Conservation (phyloP, 2,888 invertebrate genomes). For the Acronicta alni region DNA sequence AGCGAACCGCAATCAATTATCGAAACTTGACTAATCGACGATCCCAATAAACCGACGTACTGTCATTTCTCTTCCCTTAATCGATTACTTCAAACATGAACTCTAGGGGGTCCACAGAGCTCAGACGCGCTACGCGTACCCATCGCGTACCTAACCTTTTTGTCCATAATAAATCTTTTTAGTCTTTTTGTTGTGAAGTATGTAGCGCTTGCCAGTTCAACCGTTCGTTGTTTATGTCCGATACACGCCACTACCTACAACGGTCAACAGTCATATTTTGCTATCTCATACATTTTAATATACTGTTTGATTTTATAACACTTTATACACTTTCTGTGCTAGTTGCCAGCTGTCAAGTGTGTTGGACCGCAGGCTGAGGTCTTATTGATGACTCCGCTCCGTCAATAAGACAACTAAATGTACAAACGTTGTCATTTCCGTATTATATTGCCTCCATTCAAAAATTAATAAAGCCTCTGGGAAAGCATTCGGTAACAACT, state of each 20-base stretch:
- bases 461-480: constrained; percentile 67
- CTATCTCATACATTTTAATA: constrained; percentile 62
- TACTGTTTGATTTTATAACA: constrained; percentile 58
- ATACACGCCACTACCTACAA: constrained; percentile 53
- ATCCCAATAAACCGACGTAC: constrained; percentile 83
- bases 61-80: constrained; percentile 89
- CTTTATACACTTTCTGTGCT: constrained; percentile 43
- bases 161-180: constrained; percentile 78
- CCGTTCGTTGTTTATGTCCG: constrained; percentile 55
- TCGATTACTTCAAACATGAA: constrained; percentile 86
- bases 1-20: constrained; percentile 85
- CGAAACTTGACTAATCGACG: constrained; percentile 86
- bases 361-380: constrained; percentile 25
- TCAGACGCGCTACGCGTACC: constrained; percentile 67
- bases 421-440: constrained; percentile 69
- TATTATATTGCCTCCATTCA: constrained; percentile 68
- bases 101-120: constrained; percentile 83
- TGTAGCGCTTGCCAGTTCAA: constrained; percentile 51
- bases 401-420: constrained; percentile 57
- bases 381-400: constrained; percentile 12
- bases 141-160: constrained; percentile 70
- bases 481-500: constrained; percentile 69
- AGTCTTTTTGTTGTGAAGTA: constrained; percentile 68
- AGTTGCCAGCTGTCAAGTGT: constrained; percentile 42
- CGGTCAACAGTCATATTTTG: constrained; percentile 53